Evolutionary conservation across 2,888 invertebrate genomes (phyloP), one percentile per base, ranked within the genome.

Genomic region (Coelogynopora nodosa): DNA sequence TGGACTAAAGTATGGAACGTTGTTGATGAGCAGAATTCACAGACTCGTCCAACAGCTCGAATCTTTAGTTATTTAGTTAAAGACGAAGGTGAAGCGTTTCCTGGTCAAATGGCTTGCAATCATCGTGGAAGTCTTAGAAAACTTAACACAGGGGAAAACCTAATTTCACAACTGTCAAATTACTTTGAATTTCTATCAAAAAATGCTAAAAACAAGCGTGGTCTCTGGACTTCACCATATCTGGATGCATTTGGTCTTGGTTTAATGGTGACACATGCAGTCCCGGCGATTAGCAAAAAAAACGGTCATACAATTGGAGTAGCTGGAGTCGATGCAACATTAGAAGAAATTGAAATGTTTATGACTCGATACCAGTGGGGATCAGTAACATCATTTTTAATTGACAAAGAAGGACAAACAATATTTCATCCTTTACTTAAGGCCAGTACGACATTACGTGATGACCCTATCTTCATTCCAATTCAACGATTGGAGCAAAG

Each of bases 211-310:
- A 91, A 90, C 28, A 90, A 89, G 29, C 28, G 29, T 31, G 91
- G 92, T 0, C 88, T 92, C 86, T 92, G 92, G 92, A 92, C 92
- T 0, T 91, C 92, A 0, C 92, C 92, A 0, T 92, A 92, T 88
- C 89, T 92, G 31, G 92, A 92, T 89, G 90, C 91, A 13, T 91
- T 91, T 90, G 92, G 91, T 0, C 89, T 92, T n/a, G 92, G 92
- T 0, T 89, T 92, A n/a, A 91, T 92, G 90, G 90, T 92, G 49
- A 92, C 92, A 0, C 90, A 92, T 88, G 91, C 92, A n/a, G 90
- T 92, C 74, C 92, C 92, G 5, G 90, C 91, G 67, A 89, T 91
- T 31, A 92, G 92, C 88, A n/a, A n/a, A n/a, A 90, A 89, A 29
- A 90, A 90, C 82, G 90, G 90, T 82, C 90, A 90, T 90, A 90